Percentiles rank a stretch among this genome's conserved stretches.
phyloP scores from a whole-genome alignment of 1,140 invertebrate species.

The Globodera ellingtonae region DNA sequence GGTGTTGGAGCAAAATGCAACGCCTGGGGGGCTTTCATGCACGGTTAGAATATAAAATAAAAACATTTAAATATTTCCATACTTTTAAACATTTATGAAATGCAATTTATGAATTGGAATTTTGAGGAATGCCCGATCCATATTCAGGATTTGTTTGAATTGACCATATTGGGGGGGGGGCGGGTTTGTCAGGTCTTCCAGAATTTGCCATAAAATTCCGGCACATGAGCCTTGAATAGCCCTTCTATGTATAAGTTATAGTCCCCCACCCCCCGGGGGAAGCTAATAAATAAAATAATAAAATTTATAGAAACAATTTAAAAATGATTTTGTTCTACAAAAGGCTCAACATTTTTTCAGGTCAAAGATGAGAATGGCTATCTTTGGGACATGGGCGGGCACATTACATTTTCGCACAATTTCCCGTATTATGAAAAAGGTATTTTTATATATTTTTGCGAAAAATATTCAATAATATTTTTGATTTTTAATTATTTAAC shows the following conservation, averaged over 20 bases:
- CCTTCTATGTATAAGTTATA: no score
- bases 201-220: no score
- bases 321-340: no score
- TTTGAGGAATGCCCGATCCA: no score
- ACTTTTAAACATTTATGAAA: no score
- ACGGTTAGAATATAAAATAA: conserved; percentile 38
- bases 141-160: no score
- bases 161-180: no score
- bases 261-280: no score
- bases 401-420: conserved; percentile 65
- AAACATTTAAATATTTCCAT: neutral
- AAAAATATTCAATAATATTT: neutral
- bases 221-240: no score
- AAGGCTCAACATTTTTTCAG: neutral
- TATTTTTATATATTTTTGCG: neutral
- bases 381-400: conserved; percentile 66
- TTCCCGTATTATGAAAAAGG: conserved; percentile 64
- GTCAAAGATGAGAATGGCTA: conserved; percentile 63
- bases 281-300: neutral
- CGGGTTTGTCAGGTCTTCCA: no score
- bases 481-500: no score
- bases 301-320: neutral
- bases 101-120: no score
- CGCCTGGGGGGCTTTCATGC: conserved; percentile 58
- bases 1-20: conserved; percentile 44